A percentile compares a stretch with the other conserved stretches of the same genome.
Conservation (phyloP, 2,888 invertebrate species). For the Dyspetes luteomarginatus region DNA sequence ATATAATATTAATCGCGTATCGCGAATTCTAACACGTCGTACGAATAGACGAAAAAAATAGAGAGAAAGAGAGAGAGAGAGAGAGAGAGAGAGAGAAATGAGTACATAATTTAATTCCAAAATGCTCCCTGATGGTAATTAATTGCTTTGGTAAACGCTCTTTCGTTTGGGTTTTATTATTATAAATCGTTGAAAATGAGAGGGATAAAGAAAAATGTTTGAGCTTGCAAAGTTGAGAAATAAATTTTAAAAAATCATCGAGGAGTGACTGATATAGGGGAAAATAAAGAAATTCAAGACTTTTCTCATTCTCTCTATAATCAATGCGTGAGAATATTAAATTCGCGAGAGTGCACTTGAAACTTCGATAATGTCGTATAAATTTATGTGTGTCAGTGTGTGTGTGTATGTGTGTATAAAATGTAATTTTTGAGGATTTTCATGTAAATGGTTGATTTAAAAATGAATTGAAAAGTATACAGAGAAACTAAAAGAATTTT, state of each 20-base stretch:
- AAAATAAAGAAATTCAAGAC: constrained; percentile 30
- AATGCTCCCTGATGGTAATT: constrained; percentile 40
- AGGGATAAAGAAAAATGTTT: constrained; percentile 8
- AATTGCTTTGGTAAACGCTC: constrained; percentile 48
- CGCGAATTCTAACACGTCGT: constrained; percentile 44
- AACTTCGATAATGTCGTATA: constrained; percentile 10
- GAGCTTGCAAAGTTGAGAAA: constrained; percentile 35
- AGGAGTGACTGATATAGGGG: constrained; percentile 24
- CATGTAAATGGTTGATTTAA: too few relatives aligned
- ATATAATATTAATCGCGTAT: constrained; percentile 25
- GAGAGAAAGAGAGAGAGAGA: constrained; percentile 17
- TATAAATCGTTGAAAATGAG: neutral
- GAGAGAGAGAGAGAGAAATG: constrained; percentile 20
- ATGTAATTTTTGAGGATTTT: too few relatives aligned
- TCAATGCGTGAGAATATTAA: constrained; percentile 27
- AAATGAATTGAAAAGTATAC: too few relatives aligned
- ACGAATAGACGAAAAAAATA: constrained; percentile 39
- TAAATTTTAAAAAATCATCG: neutral
- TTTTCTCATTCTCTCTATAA: constrained; percentile 24
- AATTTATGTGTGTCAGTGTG: neutral
- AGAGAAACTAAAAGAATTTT: too few relatives aligned
- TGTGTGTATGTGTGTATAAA: neutral
- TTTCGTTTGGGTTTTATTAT: constrained; percentile 26
- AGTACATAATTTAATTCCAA: constrained; percentile 57
- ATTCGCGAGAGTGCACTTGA: neutral